A percentile compares a stretch with the other conserved stretches of the same genome.
Conservation (phyloP, 2,797 vertebrate species). For the Sebastes alutus region DNA sequence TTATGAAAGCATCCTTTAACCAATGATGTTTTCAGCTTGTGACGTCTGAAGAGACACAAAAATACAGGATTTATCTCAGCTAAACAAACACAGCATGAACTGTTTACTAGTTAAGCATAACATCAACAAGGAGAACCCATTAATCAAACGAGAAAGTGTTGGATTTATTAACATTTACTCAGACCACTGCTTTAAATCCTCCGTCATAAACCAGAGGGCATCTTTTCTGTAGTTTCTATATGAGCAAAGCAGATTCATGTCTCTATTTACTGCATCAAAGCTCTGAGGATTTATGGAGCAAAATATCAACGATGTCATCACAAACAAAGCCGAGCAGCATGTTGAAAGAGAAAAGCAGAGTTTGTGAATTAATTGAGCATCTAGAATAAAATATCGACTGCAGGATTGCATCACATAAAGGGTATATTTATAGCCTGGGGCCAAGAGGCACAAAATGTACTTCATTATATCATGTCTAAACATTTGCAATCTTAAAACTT, state of each 20-base stretch:
- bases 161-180: background rate
- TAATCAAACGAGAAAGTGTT: background rate
- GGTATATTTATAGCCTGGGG: background rate
- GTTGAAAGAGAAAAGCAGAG: background rate
- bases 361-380: conserved; percentile 14
- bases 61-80: background rate
- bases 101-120: background rate
- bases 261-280: background rate
- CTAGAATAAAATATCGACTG: background rate
- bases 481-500: background rate
- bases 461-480: background rate
- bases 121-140: background rate
- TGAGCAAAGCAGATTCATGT: background rate
- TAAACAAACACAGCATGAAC: background rate
- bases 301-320: conserved; percentile 2
- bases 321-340: conserved; percentile 12
- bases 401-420: background rate
- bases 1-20: background rate
- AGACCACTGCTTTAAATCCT: background rate
- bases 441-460: background rate
- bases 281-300: background rate
- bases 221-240: background rate
- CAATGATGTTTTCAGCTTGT: background rate
- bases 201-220: background rate
- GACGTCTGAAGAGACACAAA: background rate